A percentile compares a stretch with the other conserved stretches of the same genome.
Evolutionary conservation across 2,888 invertebrate species (phyloP).

Genomic region (Eristalinus aeneus): DNA sequence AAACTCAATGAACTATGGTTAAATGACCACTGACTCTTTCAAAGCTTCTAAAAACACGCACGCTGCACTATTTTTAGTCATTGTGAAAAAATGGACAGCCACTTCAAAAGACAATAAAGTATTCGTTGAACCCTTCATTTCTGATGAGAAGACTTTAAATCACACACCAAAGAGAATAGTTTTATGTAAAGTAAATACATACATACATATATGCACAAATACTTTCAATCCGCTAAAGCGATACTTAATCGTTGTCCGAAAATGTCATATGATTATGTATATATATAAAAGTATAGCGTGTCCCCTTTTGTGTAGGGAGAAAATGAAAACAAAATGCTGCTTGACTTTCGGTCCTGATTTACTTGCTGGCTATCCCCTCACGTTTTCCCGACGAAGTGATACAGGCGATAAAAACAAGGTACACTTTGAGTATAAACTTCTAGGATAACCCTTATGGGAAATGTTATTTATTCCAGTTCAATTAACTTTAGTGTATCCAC

Average conservation of each 20-base stretch:
- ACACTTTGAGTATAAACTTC: conserved; percentile 32
- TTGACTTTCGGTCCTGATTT: conserved; percentile 39
- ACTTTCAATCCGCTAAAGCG: conserved; percentile 6
- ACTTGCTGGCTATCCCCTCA: background rate
- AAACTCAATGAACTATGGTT: no score
- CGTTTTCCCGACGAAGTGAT: background rate
- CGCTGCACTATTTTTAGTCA: background rate
- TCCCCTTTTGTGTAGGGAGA: background rate
- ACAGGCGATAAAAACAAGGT: background rate
- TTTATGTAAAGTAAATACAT: no score
- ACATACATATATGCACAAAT: background rate
- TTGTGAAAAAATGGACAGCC: background rate
- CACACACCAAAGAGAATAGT: background rate
- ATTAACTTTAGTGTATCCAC: conserved; percentile 60
- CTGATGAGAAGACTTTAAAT: background rate
- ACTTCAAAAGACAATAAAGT: background rate
- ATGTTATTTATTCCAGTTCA: conserved; percentile 65
- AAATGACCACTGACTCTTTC: background rate
- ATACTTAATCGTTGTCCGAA: conserved; percentile 36
- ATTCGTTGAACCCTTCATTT: background rate
- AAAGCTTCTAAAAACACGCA: background rate
- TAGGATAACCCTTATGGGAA: conserved; percentile 47
- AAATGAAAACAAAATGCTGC: conserved; percentile 4
- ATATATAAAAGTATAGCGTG: conserved; percentile 30
- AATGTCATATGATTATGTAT: conserved; percentile 13